Evolutionary conservation across 1,140 invertebrate species (phyloP).

Genomic region (Littorina saxatilis): DNA sequence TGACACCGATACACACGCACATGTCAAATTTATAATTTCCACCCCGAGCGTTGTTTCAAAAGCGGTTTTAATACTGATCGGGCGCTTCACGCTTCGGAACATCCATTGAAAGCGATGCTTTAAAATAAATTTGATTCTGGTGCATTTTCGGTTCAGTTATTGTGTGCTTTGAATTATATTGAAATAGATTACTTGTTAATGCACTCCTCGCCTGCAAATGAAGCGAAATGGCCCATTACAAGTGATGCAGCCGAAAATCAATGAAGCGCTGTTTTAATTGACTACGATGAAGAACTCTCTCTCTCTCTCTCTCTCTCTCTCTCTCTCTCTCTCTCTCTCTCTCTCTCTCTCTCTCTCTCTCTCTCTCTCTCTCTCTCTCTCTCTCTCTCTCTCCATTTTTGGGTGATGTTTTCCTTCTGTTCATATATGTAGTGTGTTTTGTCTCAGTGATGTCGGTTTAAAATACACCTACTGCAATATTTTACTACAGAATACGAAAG

Average conservation of each 20-base stretch:
- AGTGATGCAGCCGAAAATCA: neutral
- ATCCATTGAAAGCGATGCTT: no score
- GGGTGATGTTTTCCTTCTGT: neutral
- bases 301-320: slow-evolving; percentile 2
- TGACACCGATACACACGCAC: no score
- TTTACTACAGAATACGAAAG: neutral
- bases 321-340: slow-evolving; percentile 2
- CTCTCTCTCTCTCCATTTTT: no score
- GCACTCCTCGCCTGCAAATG: neutral
- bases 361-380: neutral
- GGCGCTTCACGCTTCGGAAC: no score
- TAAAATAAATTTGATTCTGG: neutral
- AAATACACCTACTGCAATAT: neutral
- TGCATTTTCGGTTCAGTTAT: neutral
- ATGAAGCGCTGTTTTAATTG: neutral
- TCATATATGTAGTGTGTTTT: neutral
- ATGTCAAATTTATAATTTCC: no score
- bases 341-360: neutral
- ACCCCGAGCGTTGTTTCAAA: no score
- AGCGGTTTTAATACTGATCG: no score
- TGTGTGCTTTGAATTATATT: neutral
- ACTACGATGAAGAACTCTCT: no score
- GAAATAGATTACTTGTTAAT: neutral
- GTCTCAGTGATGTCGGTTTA: neutral
- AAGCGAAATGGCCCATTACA: neutral